A percentile compares a stretch with the other conserved stretches of the same genome.
Evolutionary conservation across 2,797 vertebrate species (phyloP).

Genomic region (Rhabdophis nuchalis): DNA sequence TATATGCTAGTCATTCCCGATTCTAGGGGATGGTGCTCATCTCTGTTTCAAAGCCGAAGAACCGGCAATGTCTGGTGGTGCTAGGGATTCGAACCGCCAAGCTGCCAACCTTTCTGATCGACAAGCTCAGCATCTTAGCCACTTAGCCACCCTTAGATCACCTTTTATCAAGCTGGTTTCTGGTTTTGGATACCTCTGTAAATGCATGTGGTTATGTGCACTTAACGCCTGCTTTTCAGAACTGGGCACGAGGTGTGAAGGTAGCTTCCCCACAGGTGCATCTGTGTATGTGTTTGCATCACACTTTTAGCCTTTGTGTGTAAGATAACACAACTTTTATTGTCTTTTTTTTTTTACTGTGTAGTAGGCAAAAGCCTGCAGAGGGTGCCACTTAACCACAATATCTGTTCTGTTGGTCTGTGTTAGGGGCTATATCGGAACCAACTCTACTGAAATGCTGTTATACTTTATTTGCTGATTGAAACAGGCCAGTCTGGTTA

Average conservation of each 20-base stretch:
- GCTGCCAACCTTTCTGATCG: too few relatives aligned
- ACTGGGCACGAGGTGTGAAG: background rate
- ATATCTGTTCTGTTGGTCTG: background rate
- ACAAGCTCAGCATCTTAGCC: too few relatives aligned
- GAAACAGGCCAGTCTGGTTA: background rate
- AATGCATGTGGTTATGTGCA: background rate
- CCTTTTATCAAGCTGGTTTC: background rate
- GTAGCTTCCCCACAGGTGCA: background rate
- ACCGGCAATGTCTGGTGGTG: too few relatives aligned
- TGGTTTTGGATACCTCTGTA: background rate
- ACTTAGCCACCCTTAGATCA: background rate
- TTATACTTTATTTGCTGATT: background rate
- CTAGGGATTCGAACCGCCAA: too few relatives aligned
- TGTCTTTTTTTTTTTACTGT: too few relatives aligned
- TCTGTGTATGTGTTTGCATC: background rate
- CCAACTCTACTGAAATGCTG: background rate
- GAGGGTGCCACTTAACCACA: background rate
- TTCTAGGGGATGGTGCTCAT: too few relatives aligned
- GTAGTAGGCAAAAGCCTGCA: background rate
- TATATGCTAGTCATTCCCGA: too few relatives aligned
- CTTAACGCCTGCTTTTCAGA: background rate
- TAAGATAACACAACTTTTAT: too few relatives aligned
- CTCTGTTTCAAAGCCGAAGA: too few relatives aligned
- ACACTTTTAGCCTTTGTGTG: background rate
- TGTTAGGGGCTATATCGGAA: background rate